Evolutionary conservation across 2,888 invertebrate genomes (phyloP).

Genomic region (Cephus pulcher): DNA sequence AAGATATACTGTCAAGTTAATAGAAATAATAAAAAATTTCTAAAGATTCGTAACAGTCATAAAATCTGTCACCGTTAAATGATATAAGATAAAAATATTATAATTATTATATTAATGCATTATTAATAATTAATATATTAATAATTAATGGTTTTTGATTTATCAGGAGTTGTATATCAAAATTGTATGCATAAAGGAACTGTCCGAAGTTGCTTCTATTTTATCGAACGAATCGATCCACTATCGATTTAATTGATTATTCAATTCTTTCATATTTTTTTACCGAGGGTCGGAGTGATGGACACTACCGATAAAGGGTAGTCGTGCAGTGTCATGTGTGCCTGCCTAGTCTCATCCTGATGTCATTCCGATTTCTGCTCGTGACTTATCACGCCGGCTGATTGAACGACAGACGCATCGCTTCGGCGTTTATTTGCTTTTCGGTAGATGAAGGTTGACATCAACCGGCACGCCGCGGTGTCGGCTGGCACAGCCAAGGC

Average conservation of each 20-base stretch:
- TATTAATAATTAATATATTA: background rate
- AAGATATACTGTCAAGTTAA: background rate
- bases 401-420: slow-evolving; percentile 27
- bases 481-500: background rate
- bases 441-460: slow-evolving; percentile 5
- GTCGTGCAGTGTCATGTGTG: background rate
- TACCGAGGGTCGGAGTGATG: background rate
- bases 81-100: no score
- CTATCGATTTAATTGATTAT: slow-evolving; percentile 5
- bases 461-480: slow-evolving; percentile 8
- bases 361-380: slow-evolving; percentile 24
- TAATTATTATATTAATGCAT: background rate
- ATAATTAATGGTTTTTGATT: background rate
- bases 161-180: background rate
- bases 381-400: slow-evolving; percentile 28
- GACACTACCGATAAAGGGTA: background rate
- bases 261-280: background rate
- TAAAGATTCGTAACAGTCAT: no score
- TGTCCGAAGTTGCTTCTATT: background rate
- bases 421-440: slow-evolving; percentile 10
- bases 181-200: background rate
- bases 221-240: background rate
- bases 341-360: slow-evolving; percentile 13
- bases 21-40: background rate
- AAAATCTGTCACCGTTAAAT: no score